phyloP scores from a whole-genome alignment of 2,797 vertebrate genomes.

The Thaleichthys pacificus region DNA sequence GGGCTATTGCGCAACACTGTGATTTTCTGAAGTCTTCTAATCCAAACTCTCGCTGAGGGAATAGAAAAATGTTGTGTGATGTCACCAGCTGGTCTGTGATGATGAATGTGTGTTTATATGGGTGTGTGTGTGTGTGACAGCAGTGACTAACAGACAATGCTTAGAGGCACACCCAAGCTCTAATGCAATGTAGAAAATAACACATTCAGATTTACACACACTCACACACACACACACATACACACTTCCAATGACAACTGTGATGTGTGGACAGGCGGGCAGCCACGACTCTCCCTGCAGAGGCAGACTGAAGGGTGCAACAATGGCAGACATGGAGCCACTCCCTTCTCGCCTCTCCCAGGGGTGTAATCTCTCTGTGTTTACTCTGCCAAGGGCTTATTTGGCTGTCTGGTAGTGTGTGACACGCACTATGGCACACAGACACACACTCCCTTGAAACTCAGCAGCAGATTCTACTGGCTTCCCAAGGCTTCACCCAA shows the following conservation, averaged over 20 bases:
- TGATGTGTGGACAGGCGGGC: not conserved
- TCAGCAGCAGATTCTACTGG: not conserved
- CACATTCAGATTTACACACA: not conserved
- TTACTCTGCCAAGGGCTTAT: conserved; percentile 80
- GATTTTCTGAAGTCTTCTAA: no score
- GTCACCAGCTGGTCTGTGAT: no score
- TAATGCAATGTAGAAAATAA: no score
- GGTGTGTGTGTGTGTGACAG: no score
- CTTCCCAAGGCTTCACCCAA: no score
- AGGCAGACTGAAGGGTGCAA: conserved; percentile 57
- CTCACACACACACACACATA: no score
- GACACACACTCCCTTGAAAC: conserved; percentile 62
- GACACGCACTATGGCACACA: conserved; percentile 64
- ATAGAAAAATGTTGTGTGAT: no score
- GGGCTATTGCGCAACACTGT: no score
- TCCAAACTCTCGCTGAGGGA: no score
- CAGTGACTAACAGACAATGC: not conserved
- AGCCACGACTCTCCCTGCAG: not conserved
- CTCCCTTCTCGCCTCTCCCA: conserved; percentile 69
- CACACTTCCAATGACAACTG: not conserved
- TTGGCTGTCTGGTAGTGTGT: conserved; percentile 79
- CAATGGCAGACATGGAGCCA: conserved; percentile 56
- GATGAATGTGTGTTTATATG: no score
- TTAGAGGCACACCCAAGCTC: conserved; percentile 18
- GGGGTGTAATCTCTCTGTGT: conserved; percentile 82